phyloP scores from a whole-genome alignment of 2,113 vertebrate genomes.

The Arenaria interpres region DNA sequence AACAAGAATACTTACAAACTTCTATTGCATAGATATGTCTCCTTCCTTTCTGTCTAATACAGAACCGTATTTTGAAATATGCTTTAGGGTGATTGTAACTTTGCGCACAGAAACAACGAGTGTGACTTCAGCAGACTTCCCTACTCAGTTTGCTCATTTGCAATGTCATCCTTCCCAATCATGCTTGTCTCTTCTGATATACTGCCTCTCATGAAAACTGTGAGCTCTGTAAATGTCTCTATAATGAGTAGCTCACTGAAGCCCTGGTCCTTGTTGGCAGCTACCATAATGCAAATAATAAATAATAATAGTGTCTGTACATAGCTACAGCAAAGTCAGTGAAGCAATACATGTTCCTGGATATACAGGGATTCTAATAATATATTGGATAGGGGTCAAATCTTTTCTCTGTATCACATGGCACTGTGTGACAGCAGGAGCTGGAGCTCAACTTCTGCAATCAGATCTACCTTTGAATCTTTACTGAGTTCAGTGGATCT shows the following conservation, averaged over 20 bases:
- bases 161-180: constrained; percentile 5
- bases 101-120: not conserved
- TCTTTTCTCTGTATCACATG: not conserved
- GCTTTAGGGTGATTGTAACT: not conserved
- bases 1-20: not conserved
- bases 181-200: constrained; percentile 23
- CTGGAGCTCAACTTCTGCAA: not conserved
- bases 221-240: constrained; percentile 21
- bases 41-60: not conserved
- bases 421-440: not conserved
- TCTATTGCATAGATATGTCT: not conserved
- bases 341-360: not conserved
- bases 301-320: not conserved
- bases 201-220: not conserved
- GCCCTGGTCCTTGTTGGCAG: not conserved
- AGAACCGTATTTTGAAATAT: not conserved
- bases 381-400: not conserved
- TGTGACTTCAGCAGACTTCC: not conserved
- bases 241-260: constrained; percentile 16
- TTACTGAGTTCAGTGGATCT: not conserved
- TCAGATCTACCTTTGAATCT: not conserved
- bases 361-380: not conserved
- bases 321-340: not conserved
- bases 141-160: not conserved
- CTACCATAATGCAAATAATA: constrained; percentile 30